Percentiles rank a stretch among this genome's conserved stretches.
These are phyloP conservation scores for Euwallacea fornicatus DNA, from an alignment of 1,140 invertebrate species.

Conservation along the genomic window DNA sequence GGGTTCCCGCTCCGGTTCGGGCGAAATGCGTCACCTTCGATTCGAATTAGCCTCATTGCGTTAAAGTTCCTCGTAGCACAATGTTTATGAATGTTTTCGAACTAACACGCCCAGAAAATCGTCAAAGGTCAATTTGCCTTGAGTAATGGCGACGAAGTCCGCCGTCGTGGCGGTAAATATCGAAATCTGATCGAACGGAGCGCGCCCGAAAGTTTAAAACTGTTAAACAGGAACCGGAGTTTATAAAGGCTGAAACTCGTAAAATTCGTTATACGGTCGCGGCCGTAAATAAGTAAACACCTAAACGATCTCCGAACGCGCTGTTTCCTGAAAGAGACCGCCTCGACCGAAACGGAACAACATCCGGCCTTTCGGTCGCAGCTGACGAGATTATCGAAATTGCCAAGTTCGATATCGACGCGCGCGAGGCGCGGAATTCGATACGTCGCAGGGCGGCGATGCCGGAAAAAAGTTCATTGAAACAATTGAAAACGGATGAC, in stretches of 20 bases:
- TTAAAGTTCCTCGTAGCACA: no score
- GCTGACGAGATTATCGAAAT: neutral
- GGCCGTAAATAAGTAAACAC: conserved; percentile 29
- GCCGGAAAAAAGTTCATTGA: no score
- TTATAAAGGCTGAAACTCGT: conserved; percentile 20
- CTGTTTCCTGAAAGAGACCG: conserved; percentile 10
- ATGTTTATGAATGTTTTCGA: no score
- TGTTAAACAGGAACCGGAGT: conserved; percentile 8
- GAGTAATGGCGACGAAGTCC: no score
- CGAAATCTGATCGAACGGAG: neutral
- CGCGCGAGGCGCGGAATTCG: no score
- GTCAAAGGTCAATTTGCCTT: no score
- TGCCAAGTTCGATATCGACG: no score
- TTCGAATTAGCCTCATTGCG: no score
- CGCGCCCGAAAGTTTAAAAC: conserved; percentile 13
- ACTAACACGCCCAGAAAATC: no score
- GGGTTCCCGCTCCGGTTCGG: no score
- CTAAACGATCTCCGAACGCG: conserved; percentile 15
- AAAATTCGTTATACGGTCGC: conserved; percentile 18
- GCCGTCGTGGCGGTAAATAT: neutral
- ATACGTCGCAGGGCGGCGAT: no score
- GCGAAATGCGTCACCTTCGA: no score
- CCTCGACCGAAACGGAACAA: conserved; percentile 8
- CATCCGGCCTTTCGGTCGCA: conserved; percentile 1
- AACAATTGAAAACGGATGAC: neutral